These are phyloP conservation scores for Geotrypetes seraphini DNA, from an alignment of 2,797 vertebrate species.

Conservation along the genomic window DNA sequence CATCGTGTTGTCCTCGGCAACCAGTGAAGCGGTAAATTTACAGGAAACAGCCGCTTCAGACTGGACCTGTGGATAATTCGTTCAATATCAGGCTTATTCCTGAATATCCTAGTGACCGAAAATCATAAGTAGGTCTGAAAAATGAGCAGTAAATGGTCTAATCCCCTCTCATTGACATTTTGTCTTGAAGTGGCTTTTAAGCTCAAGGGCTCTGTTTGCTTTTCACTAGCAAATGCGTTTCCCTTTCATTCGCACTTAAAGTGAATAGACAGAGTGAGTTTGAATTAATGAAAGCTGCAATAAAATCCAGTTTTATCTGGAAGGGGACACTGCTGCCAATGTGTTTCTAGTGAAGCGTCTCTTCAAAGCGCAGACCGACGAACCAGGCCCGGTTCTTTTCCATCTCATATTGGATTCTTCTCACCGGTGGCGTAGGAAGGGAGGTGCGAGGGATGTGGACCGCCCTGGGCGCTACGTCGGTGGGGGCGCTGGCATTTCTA, in stretches of 20 bases:
- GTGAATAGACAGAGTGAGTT: slow-evolving; percentile 16
- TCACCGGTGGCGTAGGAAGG: no score
- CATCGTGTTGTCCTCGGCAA: not conserved
- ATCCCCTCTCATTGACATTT: slow-evolving; percentile 20
- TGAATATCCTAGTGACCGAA: slow-evolving; percentile 14
- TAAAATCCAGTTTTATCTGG: slow-evolving; percentile 12
- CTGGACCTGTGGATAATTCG: slow-evolving; percentile 13
- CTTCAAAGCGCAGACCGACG: no score
- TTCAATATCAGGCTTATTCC: slow-evolving; percentile 8
- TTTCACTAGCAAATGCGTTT: slow-evolving; percentile 22
- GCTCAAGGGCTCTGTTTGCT: slow-evolving; percentile 21
- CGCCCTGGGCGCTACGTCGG: no score
- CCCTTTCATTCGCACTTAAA: slow-evolving; percentile 16
- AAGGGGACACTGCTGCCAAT: not conserved
- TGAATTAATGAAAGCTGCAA: slow-evolving; percentile 10
- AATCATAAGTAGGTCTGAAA: slow-evolving; percentile 25
- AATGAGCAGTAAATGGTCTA: slow-evolving; percentile 25
- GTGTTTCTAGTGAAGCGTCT: no score
- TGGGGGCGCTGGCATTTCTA: no score
- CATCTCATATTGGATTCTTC: no score
- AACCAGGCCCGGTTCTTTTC: no score
- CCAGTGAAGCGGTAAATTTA: slow-evolving; percentile 13
- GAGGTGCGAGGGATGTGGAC: no score
- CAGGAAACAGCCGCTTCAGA: slow-evolving; percentile 10
- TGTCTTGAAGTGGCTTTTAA: slow-evolving; percentile 25